These are phyloP conservation scores for Xiphophorus birchmanni DNA, from an alignment of 2,797 vertebrate species.

Conservation along the genomic window DNA sequence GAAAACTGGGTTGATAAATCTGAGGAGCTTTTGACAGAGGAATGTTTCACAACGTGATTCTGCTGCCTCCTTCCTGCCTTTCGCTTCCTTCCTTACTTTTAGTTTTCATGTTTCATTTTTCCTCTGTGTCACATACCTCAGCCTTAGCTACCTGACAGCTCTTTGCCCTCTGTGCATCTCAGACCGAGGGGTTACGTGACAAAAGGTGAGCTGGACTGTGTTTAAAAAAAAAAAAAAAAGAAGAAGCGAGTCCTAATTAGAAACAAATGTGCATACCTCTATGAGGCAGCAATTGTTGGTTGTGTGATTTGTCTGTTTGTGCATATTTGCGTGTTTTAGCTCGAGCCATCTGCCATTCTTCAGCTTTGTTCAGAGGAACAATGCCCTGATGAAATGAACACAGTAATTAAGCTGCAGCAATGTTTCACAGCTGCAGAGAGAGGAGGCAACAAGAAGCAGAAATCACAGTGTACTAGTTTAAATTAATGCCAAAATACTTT, in stretches of 20 bases:
- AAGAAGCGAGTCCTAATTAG: conserved; percentile 46
- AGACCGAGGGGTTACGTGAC: conserved; percentile 17
- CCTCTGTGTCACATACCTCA: conserved; percentile 46
- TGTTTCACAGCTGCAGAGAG: neutral
- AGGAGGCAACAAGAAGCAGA: neutral
- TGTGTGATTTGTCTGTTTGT: conserved; percentile 9
- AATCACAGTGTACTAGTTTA: neutral
- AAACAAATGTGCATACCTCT: neutral
- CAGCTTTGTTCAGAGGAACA: conserved; percentile 28
- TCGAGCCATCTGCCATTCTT: conserved; percentile 39
- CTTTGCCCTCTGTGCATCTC: conserved; percentile 31
- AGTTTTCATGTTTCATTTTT: conserved; percentile 43
- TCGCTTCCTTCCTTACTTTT: conserved; percentile 29
- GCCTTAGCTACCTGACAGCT: conserved; percentile 38
- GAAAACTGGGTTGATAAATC: conserved; percentile 71
- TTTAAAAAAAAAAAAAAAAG: conserved; percentile 15
- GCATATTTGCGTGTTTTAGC: neutral
- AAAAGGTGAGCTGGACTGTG: conserved; percentile 35
- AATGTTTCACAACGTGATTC: conserved; percentile 56
- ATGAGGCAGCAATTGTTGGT: neutral
- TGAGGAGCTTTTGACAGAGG: conserved; percentile 64
- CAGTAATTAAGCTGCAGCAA: conserved; percentile 28
- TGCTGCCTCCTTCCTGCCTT: neutral
- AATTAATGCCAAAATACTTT: conserved; percentile 1
- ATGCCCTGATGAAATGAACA: conserved; percentile 36